A percentile compares a stretch with the other conserved stretches of the same genome.
These are phyloP conservation scores for Neotoxoptera formosana DNA, from an alignment of 1,140 invertebrate genomes.

Conservation along the genomic window DNA sequence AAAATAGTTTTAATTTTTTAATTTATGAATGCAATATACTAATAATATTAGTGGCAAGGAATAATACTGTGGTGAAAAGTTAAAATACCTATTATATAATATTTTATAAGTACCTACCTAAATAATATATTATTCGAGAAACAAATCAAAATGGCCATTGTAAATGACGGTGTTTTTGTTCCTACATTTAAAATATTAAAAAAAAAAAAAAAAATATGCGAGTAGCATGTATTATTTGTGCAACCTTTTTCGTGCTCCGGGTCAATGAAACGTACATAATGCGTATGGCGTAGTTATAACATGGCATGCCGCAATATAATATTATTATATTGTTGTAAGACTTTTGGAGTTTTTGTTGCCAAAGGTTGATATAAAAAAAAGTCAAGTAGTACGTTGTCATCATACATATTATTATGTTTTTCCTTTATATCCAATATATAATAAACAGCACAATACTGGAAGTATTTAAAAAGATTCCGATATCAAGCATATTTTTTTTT, in stretches of 20 bases:
- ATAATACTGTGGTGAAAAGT: no score
- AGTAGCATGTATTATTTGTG: not conserved
- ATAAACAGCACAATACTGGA: not conserved
- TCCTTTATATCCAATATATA: not conserved
- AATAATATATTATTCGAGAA: not conserved
- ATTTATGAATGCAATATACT: no score
- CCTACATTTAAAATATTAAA: not conserved
- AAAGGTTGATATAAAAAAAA: not conserved
- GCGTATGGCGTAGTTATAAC: not conserved
- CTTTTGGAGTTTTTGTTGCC: not conserved
- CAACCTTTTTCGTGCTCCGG: not conserved
- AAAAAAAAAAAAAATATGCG: not conserved
- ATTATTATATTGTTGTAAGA: not conserved
- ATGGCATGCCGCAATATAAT: not conserved
- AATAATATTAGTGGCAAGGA: no score
- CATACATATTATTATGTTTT: not conserved
- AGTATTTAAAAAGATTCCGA: not conserved
- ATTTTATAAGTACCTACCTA: not conserved
- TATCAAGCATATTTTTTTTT: not conserved
- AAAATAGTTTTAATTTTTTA: no score
- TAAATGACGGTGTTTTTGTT: not conserved
- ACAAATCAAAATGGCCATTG: not conserved
- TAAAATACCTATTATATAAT: not conserved
- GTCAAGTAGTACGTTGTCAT: not conserved
- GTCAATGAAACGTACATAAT: not conserved